phyloP scores from a whole-genome alignment of 2,113 vertebrate genomes.

The Myotis yumanensis region DNA sequence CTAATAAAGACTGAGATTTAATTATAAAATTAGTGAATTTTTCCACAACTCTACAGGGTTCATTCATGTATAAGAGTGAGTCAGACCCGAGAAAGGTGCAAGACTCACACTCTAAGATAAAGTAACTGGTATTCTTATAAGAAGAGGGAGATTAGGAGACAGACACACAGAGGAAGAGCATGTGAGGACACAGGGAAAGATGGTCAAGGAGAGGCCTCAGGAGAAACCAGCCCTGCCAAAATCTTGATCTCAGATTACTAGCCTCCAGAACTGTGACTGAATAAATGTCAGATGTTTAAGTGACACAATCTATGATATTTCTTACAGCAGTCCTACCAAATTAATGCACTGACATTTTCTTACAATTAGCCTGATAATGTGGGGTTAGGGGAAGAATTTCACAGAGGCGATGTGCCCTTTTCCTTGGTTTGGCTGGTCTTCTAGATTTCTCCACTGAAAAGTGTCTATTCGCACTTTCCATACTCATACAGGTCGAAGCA shows the following conservation, averaged over 20 bases:
- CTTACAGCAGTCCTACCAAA: not conserved
- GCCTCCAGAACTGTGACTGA: not conserved
- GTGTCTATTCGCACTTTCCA: not conserved
- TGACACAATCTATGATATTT: not conserved
- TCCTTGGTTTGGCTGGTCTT: not conserved
- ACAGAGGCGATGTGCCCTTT: accelerated
- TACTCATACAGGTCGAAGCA: accelerated
- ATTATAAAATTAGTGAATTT: not conserved
- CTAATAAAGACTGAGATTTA: not conserved
- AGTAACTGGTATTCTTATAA: not conserved
- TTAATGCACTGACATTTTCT: not conserved
- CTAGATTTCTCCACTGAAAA: not conserved
- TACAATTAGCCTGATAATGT: accelerated
- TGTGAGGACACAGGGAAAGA: too few species aligned
- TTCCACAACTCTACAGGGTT: not conserved
- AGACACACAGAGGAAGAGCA: accelerated
- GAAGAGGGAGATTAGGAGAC: not conserved
- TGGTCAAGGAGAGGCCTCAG: not conserved
- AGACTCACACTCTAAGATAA: not conserved
- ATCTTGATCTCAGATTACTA: too few species aligned
- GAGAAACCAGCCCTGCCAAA: not conserved
- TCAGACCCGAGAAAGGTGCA: not conserved
- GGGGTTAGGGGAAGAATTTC: not conserved
- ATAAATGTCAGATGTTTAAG: not conserved
- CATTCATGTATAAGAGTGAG: not conserved